A percentile compares a stretch with the other conserved stretches of the same genome.
Conservation (phyloP, 2,888 invertebrate genomes). For the Tanaodytes sp. region DNA sequence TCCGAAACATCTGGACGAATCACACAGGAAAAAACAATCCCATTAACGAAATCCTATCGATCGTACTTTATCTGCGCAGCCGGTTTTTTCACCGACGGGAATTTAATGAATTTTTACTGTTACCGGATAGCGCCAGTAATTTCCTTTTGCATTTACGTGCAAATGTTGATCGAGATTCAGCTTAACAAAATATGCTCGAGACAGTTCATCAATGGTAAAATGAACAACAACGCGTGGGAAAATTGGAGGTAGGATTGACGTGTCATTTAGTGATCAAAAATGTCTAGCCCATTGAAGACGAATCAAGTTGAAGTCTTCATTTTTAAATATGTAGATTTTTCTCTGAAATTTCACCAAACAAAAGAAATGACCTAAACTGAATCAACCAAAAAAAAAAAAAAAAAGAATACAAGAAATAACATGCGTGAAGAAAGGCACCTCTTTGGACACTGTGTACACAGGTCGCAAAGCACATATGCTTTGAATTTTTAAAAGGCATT, state of each 20-base stretch:
- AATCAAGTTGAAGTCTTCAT: too few relatives aligned
- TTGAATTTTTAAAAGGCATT: constrained; percentile 21
- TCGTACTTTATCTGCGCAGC: constrained; percentile 40
- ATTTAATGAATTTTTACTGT: constrained; percentile 53
- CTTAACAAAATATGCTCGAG: constrained; percentile 29
- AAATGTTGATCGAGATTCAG: constrained; percentile 29
- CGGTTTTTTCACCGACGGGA: constrained; percentile 22
- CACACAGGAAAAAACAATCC: constrained; percentile 54
- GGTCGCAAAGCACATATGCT: constrained; percentile 32
- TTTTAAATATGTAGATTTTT: too few relatives aligned
- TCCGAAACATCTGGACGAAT: constrained; percentile 49
- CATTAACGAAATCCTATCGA: constrained; percentile 54
- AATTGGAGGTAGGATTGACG: too few relatives aligned
- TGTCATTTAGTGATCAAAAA: too few relatives aligned
- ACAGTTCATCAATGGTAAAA: too few relatives aligned
- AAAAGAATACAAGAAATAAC: too few relatives aligned
- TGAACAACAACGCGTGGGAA: too few relatives aligned
- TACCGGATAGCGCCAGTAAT: constrained; percentile 16
- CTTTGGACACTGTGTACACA: constrained; percentile 24
- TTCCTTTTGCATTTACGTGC: constrained; percentile 7
- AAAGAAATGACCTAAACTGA: too few relatives aligned
- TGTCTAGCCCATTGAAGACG: too few relatives aligned
- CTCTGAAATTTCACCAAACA: too few relatives aligned
- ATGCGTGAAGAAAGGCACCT: constrained; percentile 35
- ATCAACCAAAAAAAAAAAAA: too few relatives aligned